Evolutionary conservation across 1,140 invertebrate species (phyloP).

Genomic region (Atta colombica): DNA sequence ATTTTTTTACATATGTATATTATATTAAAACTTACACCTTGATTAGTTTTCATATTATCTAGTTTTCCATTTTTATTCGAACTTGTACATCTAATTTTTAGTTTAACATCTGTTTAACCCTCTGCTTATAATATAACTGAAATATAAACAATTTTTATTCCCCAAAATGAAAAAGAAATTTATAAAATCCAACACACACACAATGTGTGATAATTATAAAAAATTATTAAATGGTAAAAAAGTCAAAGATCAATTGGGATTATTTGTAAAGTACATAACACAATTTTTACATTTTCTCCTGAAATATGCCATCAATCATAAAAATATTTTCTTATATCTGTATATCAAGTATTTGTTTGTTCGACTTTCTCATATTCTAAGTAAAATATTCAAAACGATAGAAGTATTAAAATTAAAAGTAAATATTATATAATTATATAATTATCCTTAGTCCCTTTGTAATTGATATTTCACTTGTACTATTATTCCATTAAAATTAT

Average conservation of each 20-base stretch:
- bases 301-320: conserved; percentile 62
- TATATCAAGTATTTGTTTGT: conserved; percentile 44
- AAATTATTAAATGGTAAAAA: conserved; percentile 57
- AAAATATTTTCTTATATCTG: conserved; percentile 49
- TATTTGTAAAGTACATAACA: conserved; percentile 63
- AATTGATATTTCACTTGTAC: conserved; percentile 62
- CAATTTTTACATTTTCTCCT: conserved; percentile 61
- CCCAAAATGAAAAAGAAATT: conserved; percentile 75
- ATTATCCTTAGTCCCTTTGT: conserved; percentile 60
- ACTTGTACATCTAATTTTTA: conserved; percentile 66
- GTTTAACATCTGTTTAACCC: conserved; percentile 75
- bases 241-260: conserved; percentile 56
- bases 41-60: conserved; percentile 62
- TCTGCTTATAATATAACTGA: conserved; percentile 79
- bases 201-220: conserved; percentile 76
- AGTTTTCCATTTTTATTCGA: conserved; percentile 62
- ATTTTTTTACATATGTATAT: conserved; percentile 48
- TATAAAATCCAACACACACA: conserved; percentile 76
- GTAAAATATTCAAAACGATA: conserved; percentile 63
- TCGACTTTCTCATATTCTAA: conserved; percentile 45
- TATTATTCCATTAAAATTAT: conserved; percentile 63
- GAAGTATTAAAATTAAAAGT: conserved; percentile 44
- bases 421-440: conserved; percentile 53
- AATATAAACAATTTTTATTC: conserved; percentile 77
- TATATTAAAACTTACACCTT: conserved; percentile 52